Evolutionary conservation across 2,888 invertebrate genomes (phyloP).

Genomic region (Mamestra brassicae): DNA sequence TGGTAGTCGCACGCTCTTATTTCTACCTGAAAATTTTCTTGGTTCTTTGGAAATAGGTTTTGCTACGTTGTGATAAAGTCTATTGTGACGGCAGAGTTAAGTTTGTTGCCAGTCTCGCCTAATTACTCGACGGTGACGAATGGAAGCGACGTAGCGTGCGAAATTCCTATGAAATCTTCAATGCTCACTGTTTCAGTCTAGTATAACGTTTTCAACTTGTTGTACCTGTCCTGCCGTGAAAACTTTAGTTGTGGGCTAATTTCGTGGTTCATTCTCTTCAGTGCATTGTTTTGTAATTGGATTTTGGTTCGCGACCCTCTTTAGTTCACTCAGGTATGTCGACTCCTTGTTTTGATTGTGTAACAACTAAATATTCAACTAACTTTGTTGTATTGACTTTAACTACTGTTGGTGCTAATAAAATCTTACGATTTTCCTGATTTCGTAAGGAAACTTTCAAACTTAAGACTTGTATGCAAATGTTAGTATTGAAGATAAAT

Average conservation of each 20-base stretch:
- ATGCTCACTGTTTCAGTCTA: constrained; percentile 74
- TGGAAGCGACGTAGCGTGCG: constrained; percentile 83
- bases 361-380: constrained; percentile 22
- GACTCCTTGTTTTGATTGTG: constrained; percentile 26
- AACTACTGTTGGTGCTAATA: constrained; percentile 20
- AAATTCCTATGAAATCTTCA: constrained; percentile 86
- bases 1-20: constrained; percentile 78
- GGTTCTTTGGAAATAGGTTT: constrained; percentile 3
- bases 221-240: constrained; percentile 60
- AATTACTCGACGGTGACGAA: constrained; percentile 86
- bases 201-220: constrained; percentile 72
- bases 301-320: constrained; percentile 35
- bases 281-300: constrained; percentile 50
- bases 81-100: constrained; percentile 58
- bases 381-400: constrained; percentile 21
- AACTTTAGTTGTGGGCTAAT: constrained; percentile 52
- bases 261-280: constrained; percentile 52
- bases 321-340: constrained; percentile 52
- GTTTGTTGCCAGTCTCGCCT: constrained; percentile 71
- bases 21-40: constrained; percentile 35
- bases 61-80: constrained; percentile 54
- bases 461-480: constrained; percentile 25
- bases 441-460: constrained; percentile 27
- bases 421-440: constrained; percentile 38
- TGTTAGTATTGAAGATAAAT: constrained; percentile 17